Base-by-base conservation (phyloP, 2,888 invertebrate genomes). In the Meteorus cinctellus region DNA sequence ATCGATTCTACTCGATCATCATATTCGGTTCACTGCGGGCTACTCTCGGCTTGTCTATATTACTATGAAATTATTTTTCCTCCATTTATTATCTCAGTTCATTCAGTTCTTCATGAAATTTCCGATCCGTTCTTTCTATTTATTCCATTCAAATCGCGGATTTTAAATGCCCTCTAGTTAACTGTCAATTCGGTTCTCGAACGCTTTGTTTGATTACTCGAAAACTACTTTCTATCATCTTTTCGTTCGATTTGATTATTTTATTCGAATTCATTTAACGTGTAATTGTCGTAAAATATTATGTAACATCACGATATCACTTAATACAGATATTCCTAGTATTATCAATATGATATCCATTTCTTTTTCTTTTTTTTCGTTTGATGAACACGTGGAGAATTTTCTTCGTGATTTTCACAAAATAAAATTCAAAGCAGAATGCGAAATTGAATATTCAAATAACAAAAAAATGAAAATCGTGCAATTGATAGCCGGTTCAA, bases 1-100 rank as follows among this genome's bases (percentile, higher is more conserved):
- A 66, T 69, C 69, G 77, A 70, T 74, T 74, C 55, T 60, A 63
- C 24, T 69, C 62, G 74, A 68, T 59, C 59, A 31, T 2, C 14
- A 16, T 12, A 41, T 48, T 41, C 29, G 41, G 41, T 41, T 41
- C 41, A 12, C 41, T 41, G 41, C 41, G 41, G 41, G 41, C 41
- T 41, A 41, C 41, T 41, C 41, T 41, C 41, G 41, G 41, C 41
- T 41, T 41, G 5, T 41, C 12, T 8, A 41, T 74, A 12, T 63
- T 34, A 62, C n/a, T 63, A 16, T 71, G 19, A 74, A 1, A 72
- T 59, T 45, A n/a, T 72, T 73, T 69, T 14, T 72, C 34, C 51
- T 16, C 72, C 27, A 24, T 74, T 51, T 68, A 12, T 76, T 60
- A 59, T 65, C 41, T 45, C 72, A 41, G 36, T 36, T 70, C 59